These are phyloP conservation scores for Dendrolimus houi DNA, from an alignment of 2,888 invertebrate genomes.

Conservation along the genomic window DNA sequence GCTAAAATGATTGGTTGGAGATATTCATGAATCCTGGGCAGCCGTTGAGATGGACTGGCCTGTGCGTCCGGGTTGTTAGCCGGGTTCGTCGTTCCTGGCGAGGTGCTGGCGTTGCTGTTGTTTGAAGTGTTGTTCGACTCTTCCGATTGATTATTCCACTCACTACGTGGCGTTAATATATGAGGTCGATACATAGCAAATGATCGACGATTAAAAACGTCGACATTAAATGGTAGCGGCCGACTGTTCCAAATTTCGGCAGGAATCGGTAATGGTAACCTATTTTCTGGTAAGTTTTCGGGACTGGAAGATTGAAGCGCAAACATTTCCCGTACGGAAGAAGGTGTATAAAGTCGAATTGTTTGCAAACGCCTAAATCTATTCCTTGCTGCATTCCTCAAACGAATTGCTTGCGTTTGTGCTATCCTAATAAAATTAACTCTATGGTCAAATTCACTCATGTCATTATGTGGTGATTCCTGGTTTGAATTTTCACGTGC, in stretches of 20 bases:
- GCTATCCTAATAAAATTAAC: slow-evolving; percentile 59
- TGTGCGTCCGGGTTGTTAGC: slow-evolving; percentile 30
- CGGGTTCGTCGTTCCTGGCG: slow-evolving; percentile 79
- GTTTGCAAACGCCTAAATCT: slow-evolving; percentile 58
- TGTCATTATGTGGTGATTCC: slow-evolving; percentile 26
- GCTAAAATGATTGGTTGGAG: slow-evolving; percentile 66
- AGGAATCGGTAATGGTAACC: slow-evolving; percentile 22
- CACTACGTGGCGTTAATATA: slow-evolving; percentile 32
- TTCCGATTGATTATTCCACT: slow-evolving; percentile 22
- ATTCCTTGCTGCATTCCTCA: slow-evolving; percentile 56
- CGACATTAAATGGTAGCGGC: slow-evolving; percentile 5
- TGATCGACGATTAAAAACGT: too few relatives aligned
- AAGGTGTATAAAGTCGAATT: slow-evolving; percentile 58
- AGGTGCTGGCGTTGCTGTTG: slow-evolving; percentile 40
- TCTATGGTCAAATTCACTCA: slow-evolving; percentile 50
- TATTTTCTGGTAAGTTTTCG: slow-evolving; percentile 32
- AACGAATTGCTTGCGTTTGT: slow-evolving; percentile 54
- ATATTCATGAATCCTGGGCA: slow-evolving; percentile 61
- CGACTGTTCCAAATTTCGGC: slow-evolving; percentile 26
- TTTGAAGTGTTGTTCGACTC: slow-evolving; percentile 43
- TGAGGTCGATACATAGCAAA: slow-evolving; percentile 37
- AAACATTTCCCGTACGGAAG: slow-evolving; percentile 62
- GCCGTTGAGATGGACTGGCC: slow-evolving; percentile 32
- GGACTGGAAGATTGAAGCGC: slow-evolving; percentile 33
- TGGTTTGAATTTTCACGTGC: slow-evolving; percentile 17